Conservation (phyloP, 2,797 vertebrate genomes). For the Labeo calbasu region DNA sequence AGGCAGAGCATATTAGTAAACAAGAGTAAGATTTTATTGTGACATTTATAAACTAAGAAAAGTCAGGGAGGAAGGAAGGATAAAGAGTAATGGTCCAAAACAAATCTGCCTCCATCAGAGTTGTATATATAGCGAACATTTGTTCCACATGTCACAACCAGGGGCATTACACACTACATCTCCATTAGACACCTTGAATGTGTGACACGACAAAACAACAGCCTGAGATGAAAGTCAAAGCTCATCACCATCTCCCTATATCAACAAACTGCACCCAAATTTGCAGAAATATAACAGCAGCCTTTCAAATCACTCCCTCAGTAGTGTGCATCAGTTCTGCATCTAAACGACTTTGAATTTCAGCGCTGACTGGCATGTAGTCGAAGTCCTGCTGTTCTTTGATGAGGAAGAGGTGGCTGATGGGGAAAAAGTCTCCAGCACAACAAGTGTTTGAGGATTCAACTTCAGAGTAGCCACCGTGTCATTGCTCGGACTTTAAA, state of each 20-base stretch:
- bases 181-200: constrained; percentile 41
- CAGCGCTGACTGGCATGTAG: constrained; percentile 25
- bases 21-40: background rate
- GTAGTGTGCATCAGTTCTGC: constrained; percentile 35
- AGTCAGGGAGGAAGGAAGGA: background rate
- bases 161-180: constrained; percentile 5
- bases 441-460: constrained; percentile 41
- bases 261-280: constrained; percentile 44
- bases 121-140: constrained; percentile 31
- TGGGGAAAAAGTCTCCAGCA: constrained; percentile 24
- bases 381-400: constrained; percentile 35
- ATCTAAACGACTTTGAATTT: constrained; percentile 40
- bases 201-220: constrained; percentile 39
- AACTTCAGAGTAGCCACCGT: constrained; percentile 3
- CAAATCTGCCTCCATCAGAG: constrained; percentile 18
- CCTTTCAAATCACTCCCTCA: constrained; percentile 44
- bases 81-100: constrained; percentile 21
- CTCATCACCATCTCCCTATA: constrained; percentile 22
- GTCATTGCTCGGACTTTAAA: constrained; percentile 36
- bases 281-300: constrained; percentile 39
- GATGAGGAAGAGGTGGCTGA: constrained; percentile 25
- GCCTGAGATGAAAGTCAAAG: constrained; percentile 51
- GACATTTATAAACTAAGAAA: background rate
- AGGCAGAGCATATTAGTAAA: background rate
- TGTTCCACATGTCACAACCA: constrained; percentile 31